Base-by-base conservation (phyloP, 2,113 vertebrate genomes). In the Actinemys pallida region DNA sequence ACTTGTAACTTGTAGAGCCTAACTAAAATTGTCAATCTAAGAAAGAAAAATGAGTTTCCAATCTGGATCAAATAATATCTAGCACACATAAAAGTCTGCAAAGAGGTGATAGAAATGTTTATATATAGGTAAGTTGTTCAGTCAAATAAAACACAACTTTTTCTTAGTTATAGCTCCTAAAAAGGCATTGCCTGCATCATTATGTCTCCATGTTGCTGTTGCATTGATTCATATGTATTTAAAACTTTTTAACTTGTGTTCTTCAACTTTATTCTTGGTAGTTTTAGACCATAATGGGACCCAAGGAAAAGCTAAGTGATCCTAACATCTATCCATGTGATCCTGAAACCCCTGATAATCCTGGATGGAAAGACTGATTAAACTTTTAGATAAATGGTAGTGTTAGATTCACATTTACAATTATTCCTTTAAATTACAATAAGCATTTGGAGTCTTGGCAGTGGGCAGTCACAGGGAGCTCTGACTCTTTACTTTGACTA, bases 181-280 rank as follows among this genome's bases (percentile, higher is more conserved):
- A n/a, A 79, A 42, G 81, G 6, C 1, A 80, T 89, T 88, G 39
- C 50, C 65, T 90, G 22, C 29, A 45, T 87, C 90, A 91, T 94
- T 81, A 13, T 94, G 24, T 56, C 5, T 86, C 42, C 24, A 88
- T 19, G 56, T 57, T 57, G 27, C 31, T 88, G 50, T 65, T 88
- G 72, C 94, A 87, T 90, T 87, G 49, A 83, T 87, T 92, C 72
- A 90, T 82, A 93, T 90, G 79, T 90, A 91, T 91, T 56, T 84
- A 91, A 97, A 92, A 86, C 27, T 95, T 95, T 94, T 93, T 92
- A 97, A 92, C 76, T 86, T 94, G 16, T 90, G 87, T 84, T 93
- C 53, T 47, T 82, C 88, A 69, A n/a, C 31, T 69, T 35, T 62
- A 62, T 62, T 62, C 59, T 35, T 69, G 3, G 16, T n/a, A n/a